Evolutionary conservation across 2,113 vertebrate species (phyloP).

Genomic region (Anthoscopus minutus): DNA sequence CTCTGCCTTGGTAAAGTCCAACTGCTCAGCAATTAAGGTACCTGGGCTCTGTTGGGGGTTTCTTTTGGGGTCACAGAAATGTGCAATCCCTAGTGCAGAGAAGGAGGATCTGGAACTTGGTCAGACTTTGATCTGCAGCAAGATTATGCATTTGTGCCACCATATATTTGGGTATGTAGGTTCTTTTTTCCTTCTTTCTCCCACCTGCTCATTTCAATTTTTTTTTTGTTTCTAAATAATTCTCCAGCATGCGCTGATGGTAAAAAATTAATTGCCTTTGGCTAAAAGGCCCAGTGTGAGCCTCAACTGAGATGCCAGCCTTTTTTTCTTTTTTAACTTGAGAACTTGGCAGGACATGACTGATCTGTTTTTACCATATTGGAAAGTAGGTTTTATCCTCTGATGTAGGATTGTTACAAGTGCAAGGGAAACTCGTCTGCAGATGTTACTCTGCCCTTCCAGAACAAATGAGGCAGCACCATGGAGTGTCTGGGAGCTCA

Average conservation of each 20-base stretch:
- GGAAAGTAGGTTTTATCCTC: neutral
- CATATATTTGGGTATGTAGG: neutral
- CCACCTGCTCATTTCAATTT: accelerated
- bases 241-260: neutral
- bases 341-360: neutral
- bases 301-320: neutral
- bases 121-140: neutral
- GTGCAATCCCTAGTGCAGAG: neutral
- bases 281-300: neutral
- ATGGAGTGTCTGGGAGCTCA: neutral
- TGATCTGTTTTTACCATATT: neutral
- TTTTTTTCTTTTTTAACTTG: neutral
- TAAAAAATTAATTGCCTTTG: neutral
- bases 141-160: neutral
- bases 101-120: neutral
- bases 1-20: neutral
- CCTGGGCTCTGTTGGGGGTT: neutral
- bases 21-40: neutral
- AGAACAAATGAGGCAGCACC: neutral
- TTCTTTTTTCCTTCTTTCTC: neutral
- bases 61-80: neutral
- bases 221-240: neutral
- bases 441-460: neutral
- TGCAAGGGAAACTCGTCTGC: neutral
- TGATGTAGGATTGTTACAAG: neutral